Percentiles rank a stretch among this genome's conserved stretches.
phyloP scores from a whole-genome alignment of 2,113 vertebrate genomes.

The Laticauda colubrina region DNA sequence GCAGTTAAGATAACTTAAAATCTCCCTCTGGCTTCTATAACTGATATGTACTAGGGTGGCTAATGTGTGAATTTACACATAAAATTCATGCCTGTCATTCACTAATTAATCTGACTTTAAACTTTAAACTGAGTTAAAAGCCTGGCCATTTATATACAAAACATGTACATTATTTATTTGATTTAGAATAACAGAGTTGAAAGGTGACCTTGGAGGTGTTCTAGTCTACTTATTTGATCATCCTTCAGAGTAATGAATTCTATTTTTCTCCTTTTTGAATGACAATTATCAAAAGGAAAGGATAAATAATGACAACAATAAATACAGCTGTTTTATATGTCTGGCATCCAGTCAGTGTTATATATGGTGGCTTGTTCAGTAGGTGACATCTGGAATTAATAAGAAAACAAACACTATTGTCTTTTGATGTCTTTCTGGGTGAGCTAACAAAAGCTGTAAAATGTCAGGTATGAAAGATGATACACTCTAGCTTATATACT shows the following conservation, averaged over 20 bases:
- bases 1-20: background rate
- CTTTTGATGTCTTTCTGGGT: constrained; percentile 4
- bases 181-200: too few relatives aligned
- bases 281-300: background rate
- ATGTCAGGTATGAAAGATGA: constrained; percentile 21
- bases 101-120: background rate
- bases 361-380: background rate
- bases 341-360: background rate
- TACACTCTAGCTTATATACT: background rate
- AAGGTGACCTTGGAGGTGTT: too few relatives aligned
- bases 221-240: background rate
- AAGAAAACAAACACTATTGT: background rate
- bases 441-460: constrained; percentile 3
- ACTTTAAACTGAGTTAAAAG: background rate
- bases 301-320: background rate
- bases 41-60: background rate
- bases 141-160: background rate
- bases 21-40: background rate
- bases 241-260: background rate
- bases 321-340: background rate
- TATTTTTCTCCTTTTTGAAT: background rate
- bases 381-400: background rate
- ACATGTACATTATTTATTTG: background rate
- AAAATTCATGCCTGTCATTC: background rate
- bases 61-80: background rate